phyloP scores from a whole-genome alignment of 2,888 invertebrate genomes.

The Cloeon dipterum region DNA sequence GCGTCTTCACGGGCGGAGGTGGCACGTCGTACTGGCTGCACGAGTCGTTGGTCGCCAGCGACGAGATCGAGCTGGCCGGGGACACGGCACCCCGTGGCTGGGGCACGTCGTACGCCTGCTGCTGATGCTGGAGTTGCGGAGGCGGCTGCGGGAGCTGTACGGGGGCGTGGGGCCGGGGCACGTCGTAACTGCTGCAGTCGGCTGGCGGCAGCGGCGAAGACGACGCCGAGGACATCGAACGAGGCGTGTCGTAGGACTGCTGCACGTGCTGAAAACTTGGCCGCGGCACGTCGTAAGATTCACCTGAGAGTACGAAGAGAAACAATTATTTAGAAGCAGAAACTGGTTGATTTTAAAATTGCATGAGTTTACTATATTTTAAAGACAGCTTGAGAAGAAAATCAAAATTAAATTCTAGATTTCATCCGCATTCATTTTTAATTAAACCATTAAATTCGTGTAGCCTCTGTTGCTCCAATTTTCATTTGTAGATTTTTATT shows the following conservation, averaged over 20 bases:
- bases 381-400: too few relatives aligned
- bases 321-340: neutral
- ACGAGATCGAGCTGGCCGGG: constrained; percentile 41
- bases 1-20: constrained; percentile 5
- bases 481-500: too few relatives aligned
- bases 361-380: too few relatives aligned
- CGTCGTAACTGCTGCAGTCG: neutral
- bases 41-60: constrained; percentile 30
- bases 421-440: too few relatives aligned
- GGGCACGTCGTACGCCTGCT: neutral
- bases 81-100: constrained; percentile 16
- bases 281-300: neutral
- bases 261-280: neutral
- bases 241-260: neutral
- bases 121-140: neutral
- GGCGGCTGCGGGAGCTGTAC: neutral
- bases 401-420: too few relatives aligned
- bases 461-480: too few relatives aligned
- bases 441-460: too few relatives aligned
- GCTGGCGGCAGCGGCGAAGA: neutral
- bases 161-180: neutral
- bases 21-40: constrained; percentile 46
- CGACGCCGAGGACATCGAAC: neutral
- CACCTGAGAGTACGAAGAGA: neutral
- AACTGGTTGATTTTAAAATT: too few relatives aligned